Percentiles rank a stretch among this genome's conserved stretches.
These are phyloP conservation scores for Psilanteris sp. DNA, from an alignment of 1,140 invertebrate genomes.

Conservation along the genomic window DNA sequence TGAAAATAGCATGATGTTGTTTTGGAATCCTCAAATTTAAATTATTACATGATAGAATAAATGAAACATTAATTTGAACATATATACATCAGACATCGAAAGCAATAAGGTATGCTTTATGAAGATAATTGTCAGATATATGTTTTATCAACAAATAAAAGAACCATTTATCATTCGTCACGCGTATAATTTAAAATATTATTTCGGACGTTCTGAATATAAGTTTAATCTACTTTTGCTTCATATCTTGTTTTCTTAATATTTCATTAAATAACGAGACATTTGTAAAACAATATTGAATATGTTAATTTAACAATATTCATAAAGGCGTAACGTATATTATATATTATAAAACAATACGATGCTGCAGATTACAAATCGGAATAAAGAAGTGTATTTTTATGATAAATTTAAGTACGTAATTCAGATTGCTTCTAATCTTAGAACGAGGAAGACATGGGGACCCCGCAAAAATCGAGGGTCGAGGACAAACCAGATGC, in stretches of 20 bases:
- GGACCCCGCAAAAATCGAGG: constrained; percentile 55
- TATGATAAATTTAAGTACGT: constrained; percentile 60
- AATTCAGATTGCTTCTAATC: constrained; percentile 70
- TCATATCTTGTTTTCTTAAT: background rate
- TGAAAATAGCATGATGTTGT: too few relatives aligned
- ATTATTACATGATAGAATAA: too few relatives aligned
- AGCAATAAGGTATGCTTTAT: too few relatives aligned
- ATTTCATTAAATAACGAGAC: background rate
- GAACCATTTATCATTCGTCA: constrained; percentile 30
- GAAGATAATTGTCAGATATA: too few relatives aligned
- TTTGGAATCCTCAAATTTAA: too few relatives aligned
- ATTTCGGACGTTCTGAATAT: constrained; percentile 10
- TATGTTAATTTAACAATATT: too few relatives aligned
- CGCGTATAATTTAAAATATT: constrained; percentile 14
- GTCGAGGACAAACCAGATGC: constrained; percentile 57
- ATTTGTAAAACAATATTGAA: background rate
- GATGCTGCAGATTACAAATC: too few relatives aligned
- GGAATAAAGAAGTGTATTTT: too few relatives aligned
- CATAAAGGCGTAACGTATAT: too few relatives aligned
- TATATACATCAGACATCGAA: too few relatives aligned
- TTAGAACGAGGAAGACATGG: constrained; percentile 75
- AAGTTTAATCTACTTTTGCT: constrained; percentile 22
- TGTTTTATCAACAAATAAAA: constrained; percentile 25
- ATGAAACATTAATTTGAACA: too few relatives aligned
- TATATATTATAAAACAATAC: too few relatives aligned